A percentile compares a stretch with the other conserved stretches of the same genome.
Conservation (phyloP, 2,888 invertebrate species). For the Imbricaverruca yamaguchii region DNA sequence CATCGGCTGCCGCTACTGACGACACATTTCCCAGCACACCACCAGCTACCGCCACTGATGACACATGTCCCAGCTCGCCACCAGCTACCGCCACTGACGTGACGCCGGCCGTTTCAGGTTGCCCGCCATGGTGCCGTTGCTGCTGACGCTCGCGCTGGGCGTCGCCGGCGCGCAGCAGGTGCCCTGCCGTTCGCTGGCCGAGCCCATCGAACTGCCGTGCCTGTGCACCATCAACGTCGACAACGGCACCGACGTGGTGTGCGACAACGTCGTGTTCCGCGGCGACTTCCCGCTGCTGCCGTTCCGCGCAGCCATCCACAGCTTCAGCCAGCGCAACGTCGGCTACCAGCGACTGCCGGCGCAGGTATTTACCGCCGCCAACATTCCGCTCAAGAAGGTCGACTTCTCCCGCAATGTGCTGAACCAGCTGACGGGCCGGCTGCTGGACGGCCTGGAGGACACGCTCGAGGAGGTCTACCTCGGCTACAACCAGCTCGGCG, state of each 20-base stretch:
- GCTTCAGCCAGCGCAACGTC: slow-evolving; percentile 68
- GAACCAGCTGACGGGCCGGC: slow-evolving; percentile 65
- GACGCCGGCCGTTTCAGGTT: neutral
- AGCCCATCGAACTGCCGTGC: slow-evolving; percentile 68
- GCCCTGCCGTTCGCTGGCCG: slow-evolving; percentile 68
- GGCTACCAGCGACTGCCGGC: slow-evolving; percentile 74
- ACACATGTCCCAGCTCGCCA: too few relatives aligned
- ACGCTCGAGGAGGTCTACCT: slow-evolving; percentile 62
- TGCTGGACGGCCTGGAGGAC: slow-evolving; percentile 57
- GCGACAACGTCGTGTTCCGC: slow-evolving; percentile 71
- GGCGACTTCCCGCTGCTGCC: slow-evolving; percentile 69
- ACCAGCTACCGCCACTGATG: too few relatives aligned
- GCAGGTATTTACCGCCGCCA: slow-evolving; percentile 55
- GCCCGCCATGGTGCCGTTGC: neutral
- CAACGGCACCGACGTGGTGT: slow-evolving; percentile 61
- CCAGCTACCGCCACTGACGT: neutral
- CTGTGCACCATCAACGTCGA: slow-evolving; percentile 43
- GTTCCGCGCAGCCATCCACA: slow-evolving; percentile 54
- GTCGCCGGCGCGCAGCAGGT: neutral
- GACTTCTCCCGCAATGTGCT: slow-evolving; percentile 78
- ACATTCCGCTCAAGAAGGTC: slow-evolving; percentile 58
- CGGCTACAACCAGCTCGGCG: slow-evolving; percentile 75
- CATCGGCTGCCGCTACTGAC: too few relatives aligned
- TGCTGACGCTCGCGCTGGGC: neutral
- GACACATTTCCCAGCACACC: too few relatives aligned